Percentiles rank a stretch among this genome's conserved stretches.
These are phyloP conservation scores for Megalops cyprinoides DNA, from an alignment of 2,797 vertebrate genomes.

Conservation along the genomic window DNA sequence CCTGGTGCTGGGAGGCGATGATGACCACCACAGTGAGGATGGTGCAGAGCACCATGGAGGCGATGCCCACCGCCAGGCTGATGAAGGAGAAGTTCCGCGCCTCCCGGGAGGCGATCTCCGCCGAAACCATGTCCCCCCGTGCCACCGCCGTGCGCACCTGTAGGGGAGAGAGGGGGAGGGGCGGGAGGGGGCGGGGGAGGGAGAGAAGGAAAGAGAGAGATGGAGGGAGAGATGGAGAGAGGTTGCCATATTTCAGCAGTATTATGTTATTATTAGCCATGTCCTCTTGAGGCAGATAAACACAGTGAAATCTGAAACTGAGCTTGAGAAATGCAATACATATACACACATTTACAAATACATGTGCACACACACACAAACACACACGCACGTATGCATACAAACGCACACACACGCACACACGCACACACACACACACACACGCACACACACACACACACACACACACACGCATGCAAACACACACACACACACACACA, in stretches of 20 bases:
- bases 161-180: not conserved
- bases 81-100: conserved; percentile 97
- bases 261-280: too few species aligned
- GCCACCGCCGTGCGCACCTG: conserved; percentile 90
- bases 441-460: not conserved
- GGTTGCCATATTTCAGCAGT: too few species aligned
- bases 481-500: not conserved
- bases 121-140: conserved; percentile 90
- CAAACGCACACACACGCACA: not conserved
- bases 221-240: not conserved
- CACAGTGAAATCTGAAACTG: too few species aligned
- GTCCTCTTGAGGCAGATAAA: too few species aligned
- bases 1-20: conserved; percentile 93
- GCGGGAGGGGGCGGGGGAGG: not conserved
- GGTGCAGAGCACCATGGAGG: conserved; percentile 92
- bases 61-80: conserved; percentile 91
- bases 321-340: too few species aligned
- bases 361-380: not conserved
- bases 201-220: not conserved
- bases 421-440: not conserved
- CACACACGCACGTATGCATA: conserved; percentile 6
- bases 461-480: not conserved
- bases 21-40: conserved; percentile 95
- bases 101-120: conserved; percentile 91
- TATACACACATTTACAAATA: not conserved